Conservation (phyloP, 92 coral and sea anemone species). For the Phenganax marumi region DNA sequence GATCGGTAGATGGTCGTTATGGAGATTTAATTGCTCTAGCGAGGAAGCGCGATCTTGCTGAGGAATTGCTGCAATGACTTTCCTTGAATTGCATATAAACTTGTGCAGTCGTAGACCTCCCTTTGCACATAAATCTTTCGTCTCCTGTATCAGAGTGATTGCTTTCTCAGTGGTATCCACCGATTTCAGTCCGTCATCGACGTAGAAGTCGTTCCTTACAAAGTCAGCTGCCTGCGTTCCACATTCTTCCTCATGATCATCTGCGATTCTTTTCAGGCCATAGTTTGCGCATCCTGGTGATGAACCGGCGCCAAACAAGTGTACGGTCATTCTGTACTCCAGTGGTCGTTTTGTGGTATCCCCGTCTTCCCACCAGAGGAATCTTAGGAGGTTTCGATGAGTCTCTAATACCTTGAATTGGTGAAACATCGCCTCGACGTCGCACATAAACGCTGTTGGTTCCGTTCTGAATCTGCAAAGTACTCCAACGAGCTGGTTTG, state of each 20-base stretch:
- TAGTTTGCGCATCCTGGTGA: background rate
- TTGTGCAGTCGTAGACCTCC: background rate
- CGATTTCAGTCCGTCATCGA: slow-evolving; percentile 14
- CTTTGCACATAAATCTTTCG: background rate
- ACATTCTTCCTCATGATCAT: background rate
- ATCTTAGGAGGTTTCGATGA: background rate
- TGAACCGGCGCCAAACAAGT: slow-evolving; percentile 1
- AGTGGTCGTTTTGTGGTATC: background rate
- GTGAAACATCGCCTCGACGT: too few species aligned
- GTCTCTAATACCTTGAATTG: too few species aligned
- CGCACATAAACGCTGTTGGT: too few species aligned
- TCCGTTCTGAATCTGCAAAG: background rate
- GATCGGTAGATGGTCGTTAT: background rate
- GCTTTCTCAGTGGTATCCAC: background rate
- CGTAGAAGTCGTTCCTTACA: slow-evolving; percentile 4
- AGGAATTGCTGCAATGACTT: background rate
- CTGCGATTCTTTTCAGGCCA: background rate
- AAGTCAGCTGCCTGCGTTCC: background rate
- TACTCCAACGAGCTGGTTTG: slow-evolving; percentile 8
- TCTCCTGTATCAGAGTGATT: background rate
- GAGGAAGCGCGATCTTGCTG: background rate
- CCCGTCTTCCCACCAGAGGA: background rate
- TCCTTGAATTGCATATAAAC: background rate
- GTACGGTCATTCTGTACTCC: slow-evolving; percentile 6
- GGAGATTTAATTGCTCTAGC: background rate